Evolutionary conservation across 1,140 invertebrate genomes (phyloP), one percentile per base, ranked within the genome.

Genomic region (Epicauta chinensis): DNA sequence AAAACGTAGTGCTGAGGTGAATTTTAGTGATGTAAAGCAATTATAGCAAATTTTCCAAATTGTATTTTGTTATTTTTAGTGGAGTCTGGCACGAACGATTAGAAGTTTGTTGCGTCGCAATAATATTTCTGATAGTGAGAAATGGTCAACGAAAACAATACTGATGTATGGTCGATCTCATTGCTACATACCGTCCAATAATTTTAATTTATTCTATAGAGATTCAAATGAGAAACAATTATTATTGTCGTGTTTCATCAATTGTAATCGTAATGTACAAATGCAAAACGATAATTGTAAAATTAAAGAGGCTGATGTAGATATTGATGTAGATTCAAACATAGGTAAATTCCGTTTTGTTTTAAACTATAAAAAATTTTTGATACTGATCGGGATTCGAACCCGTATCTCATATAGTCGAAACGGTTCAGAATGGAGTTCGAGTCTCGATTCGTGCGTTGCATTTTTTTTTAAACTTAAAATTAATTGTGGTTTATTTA

Each of bases 101-200:
- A 61, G 59, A 39, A 56, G 55, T 42, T 51, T 67, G 35, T 52
- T 66, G 29, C 29, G 34, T 7, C 13, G 11, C n/a, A 11, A 39
- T 7, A 40, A 62, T 36, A 46, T 64, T 34, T 13, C 38, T 7
- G 58, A 49, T 29, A 41, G 31, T 43, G 39, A 64, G 53, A 53
- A 56, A 7, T 66, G 63, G 64, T 60, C 40, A n/a, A 61, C 60
- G 0, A 65, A 65, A 56, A 36, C 60, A 3, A 53, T 65, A 47
- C 55, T 68, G 37, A 60, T 65, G 59, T 68, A 64, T 55, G 64
- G 47, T 32, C 42, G 63, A 37, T 60, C 62, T 1, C 60, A 67
- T 52, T 56, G 46, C 9, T 68, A 56, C 44, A 58, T 59, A 9
- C 61, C 58, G 9, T 35, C 36, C 29, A 42, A 42, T 12, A 38